Percentiles rank a stretch among this genome's conserved stretches.
Evolutionary conservation across 64 coral and sea anemone species (phyloP).

Genomic region (Pocillopora damicornis): DNA sequence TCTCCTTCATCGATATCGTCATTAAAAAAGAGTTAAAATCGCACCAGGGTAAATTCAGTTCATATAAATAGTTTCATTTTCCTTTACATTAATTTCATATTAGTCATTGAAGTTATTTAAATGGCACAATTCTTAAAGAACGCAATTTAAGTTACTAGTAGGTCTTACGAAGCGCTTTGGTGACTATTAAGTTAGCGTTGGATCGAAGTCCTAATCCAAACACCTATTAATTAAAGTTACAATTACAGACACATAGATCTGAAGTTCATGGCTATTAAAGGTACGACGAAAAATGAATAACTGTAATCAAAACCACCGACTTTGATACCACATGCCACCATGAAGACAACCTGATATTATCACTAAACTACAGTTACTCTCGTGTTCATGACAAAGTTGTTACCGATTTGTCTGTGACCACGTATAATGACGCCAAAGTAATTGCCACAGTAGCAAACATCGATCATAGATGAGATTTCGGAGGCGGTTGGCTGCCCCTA

Average conservation of each 20-base stretch:
- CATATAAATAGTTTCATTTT: no score
- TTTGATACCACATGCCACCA: neutral
- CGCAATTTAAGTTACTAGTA: neutral
- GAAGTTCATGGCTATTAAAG: neutral
- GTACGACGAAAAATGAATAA: neutral
- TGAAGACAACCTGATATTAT: neutral
- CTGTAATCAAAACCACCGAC: neutral
- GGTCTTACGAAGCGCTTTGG: neutral
- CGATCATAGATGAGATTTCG: conserved; percentile 5
- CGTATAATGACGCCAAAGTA: conserved; percentile 13
- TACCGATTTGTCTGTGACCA: conserved; percentile 24
- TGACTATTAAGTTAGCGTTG: neutral
- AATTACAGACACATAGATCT: neutral
- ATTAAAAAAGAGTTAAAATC: no score
- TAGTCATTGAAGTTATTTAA: no score
- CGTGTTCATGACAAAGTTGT: neutral
- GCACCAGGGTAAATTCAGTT: no score
- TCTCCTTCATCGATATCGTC: no score
- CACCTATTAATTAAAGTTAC: neutral
- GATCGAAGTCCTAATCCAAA: neutral
- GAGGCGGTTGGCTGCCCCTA: neutral
- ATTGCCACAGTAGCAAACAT: conserved; percentile 14
- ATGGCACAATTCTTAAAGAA: no score
- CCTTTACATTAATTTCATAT: no score
- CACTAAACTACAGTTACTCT: neutral